Evolutionary conservation across 2,797 vertebrate species (phyloP).

Genomic region (Pantherophis vulpinus): DNA sequence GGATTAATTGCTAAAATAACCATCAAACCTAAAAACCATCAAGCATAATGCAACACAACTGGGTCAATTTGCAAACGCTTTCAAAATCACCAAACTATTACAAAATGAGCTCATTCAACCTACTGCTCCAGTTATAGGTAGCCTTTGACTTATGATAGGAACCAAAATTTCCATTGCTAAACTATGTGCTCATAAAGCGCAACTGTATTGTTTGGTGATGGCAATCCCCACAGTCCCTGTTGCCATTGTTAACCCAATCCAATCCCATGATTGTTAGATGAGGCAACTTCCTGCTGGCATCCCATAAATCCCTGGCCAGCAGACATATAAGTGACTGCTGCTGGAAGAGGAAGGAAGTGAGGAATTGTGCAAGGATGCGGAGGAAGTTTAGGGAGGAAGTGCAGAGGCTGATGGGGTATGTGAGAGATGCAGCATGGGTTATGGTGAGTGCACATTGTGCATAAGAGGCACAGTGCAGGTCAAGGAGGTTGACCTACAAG

Average conservation of each 20-base stretch:
- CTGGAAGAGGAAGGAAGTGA: background rate
- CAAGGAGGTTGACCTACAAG: background rate
- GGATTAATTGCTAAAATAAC: background rate
- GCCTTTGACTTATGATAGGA: background rate
- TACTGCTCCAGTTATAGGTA: background rate
- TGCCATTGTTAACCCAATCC: background rate
- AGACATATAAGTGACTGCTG: background rate
- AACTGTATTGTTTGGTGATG: background rate
- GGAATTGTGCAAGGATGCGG: background rate
- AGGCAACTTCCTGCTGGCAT: background rate
- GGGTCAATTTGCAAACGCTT: background rate
- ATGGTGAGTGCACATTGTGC: background rate
- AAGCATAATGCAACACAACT: background rate
- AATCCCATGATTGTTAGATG: background rate
- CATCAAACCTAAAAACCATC: background rate
- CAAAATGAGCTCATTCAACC: background rate
- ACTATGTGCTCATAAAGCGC: background rate
- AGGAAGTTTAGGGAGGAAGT: background rate
- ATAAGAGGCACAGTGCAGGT: background rate
- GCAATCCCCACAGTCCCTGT: background rate
- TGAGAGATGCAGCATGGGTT: background rate
- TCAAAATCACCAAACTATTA: background rate
- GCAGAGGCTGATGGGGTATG: background rate
- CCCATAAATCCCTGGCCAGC: background rate
- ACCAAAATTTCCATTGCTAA: background rate